A percentile compares a stretch with the other conserved stretches of the same genome.
These are phyloP conservation scores for Leptoclinus maculatus DNA, from an alignment of 2,797 vertebrate species.

Conservation along the genomic window DNA sequence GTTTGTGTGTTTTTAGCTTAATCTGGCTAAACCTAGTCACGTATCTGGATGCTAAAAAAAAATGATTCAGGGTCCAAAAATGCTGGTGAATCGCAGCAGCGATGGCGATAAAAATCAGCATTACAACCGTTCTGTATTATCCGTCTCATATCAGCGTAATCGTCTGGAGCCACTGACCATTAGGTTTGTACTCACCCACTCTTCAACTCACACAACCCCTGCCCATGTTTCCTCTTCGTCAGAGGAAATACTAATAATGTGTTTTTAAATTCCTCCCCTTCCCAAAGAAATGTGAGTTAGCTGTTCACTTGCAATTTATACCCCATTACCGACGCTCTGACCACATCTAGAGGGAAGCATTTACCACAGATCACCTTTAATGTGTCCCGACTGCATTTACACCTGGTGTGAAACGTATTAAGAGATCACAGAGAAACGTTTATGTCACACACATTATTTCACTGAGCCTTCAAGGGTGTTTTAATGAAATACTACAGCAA, in stretches of 20 bases:
- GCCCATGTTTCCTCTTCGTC: constrained; percentile 42
- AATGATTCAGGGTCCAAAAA: neutral
- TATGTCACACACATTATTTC: constrained; percentile 12
- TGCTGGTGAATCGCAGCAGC: constrained; percentile 7
- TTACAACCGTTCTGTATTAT: constrained; percentile 32
- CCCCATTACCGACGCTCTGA: constrained; percentile 16
- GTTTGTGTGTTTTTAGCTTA: neutral
- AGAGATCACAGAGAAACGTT: constrained; percentile 4
- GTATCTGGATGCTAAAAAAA: neutral
- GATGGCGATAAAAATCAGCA: constrained; percentile 27
- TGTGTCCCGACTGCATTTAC: constrained; percentile 9
- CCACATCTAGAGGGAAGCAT: constrained; percentile 4
- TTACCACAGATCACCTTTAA: constrained; percentile 13
- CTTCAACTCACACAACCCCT: constrained; percentile 18
- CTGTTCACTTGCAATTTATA: constrained; percentile 20
- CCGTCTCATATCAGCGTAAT: constrained; percentile 24
- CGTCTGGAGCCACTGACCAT: constrained; percentile 35
- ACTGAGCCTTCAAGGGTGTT: constrained; percentile 21
- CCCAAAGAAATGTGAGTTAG: constrained; percentile 12
- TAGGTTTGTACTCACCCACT: constrained; percentile 30
- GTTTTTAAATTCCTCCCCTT: constrained; percentile 35
- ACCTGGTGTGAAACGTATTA: constrained; percentile 22
- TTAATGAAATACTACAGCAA: constrained; percentile 34
- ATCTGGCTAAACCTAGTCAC: constrained; percentile 2
- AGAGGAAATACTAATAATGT: constrained; percentile 44